phyloP scores from a whole-genome alignment of 2,113 vertebrate species.

The Neodon shergylaensis region DNA sequence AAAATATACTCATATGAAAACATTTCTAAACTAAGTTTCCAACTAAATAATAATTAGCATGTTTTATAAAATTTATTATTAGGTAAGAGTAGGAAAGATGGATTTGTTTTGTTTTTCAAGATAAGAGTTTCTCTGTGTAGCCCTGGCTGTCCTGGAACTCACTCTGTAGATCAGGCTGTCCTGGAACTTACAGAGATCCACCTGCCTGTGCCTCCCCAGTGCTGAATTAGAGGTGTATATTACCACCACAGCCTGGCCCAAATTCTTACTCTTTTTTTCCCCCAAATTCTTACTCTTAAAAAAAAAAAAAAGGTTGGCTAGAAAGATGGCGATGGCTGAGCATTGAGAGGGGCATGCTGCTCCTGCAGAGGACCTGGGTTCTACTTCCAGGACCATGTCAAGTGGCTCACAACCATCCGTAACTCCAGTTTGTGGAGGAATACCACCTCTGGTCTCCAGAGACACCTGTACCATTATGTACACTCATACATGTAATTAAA shows the following conservation, averaged over 20 bases:
- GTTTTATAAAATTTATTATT: slow-evolving; percentile 8
- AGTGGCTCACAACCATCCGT: background rate
- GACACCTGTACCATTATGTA: background rate
- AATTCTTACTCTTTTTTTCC: slow-evolving; percentile 32
- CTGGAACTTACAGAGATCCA: no score
- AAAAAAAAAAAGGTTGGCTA: background rate
- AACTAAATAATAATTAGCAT: background rate
- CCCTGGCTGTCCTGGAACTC: background rate
- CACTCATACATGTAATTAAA: background rate
- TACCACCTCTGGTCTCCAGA: background rate
- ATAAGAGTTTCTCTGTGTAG: background rate
- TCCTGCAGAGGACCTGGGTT: background rate
- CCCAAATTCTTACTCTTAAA: no score
- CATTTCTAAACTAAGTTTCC: slow-evolving; percentile 52
- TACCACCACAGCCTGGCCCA: background rate
- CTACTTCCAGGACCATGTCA: background rate
- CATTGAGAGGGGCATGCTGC: no score
- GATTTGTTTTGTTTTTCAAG: background rate
- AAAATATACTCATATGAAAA: background rate
- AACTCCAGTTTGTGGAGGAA: background rate
- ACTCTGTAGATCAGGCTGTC: no score
- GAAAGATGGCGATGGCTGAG: background rate
- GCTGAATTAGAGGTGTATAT: no score
- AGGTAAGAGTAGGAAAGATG: background rate
- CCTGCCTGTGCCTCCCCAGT: no score